Evolutionary conservation across 1,140 invertebrate species (phyloP), one percentile per base, ranked within the genome.

Genomic region (Leptinotarsa defecta): DNA sequence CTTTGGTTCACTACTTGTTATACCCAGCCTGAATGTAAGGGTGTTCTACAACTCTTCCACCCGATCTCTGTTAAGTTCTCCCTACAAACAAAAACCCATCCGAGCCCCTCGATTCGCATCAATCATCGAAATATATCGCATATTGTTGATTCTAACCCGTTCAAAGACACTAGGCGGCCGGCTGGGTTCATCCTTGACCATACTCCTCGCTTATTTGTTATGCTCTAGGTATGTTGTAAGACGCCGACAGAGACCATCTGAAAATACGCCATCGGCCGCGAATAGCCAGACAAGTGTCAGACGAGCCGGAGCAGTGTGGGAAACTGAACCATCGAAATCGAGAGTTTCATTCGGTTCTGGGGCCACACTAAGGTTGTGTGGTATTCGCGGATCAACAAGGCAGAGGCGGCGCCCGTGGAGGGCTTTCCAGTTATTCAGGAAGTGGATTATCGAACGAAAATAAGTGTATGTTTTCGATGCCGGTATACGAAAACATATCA

Each of bases 281-380:
- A 68, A 34, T 62, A 64, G 48, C 24, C 62, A 73, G 71, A 73
- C 71, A 27, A 65, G 27, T 49, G 71, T 73, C 75, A 76, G 75
- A 76, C 75, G 63, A 52, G 65, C 19, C 69, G 22, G 48, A 24
- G 48, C 71, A 65, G 24, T 64, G 71, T 73, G 71, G 71, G 71
- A 73, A 73, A 61, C 34, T 73, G 61, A 73, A 73, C 71, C 71
- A 65, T 43, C 75, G 75, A 76, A 76, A 76, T 74, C 75, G 75
- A 73, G 65, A 73, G 71, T 74, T 68, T 52, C 69, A 71, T 69
- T 69, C 43, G 75, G 65, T 67, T 76, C 73, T 73, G 76, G 76
- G 76, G 76, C 76, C 76, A 77, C 76, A 67, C 68, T 77, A 71
- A 77, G 76, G 76, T 77, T 73, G 71, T 61, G 52, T 49, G 68